These are phyloP conservation scores for Hirtodrosophila alboralis DNA, from an alignment of 2,888 invertebrate species.

Conservation along the genomic window DNA sequence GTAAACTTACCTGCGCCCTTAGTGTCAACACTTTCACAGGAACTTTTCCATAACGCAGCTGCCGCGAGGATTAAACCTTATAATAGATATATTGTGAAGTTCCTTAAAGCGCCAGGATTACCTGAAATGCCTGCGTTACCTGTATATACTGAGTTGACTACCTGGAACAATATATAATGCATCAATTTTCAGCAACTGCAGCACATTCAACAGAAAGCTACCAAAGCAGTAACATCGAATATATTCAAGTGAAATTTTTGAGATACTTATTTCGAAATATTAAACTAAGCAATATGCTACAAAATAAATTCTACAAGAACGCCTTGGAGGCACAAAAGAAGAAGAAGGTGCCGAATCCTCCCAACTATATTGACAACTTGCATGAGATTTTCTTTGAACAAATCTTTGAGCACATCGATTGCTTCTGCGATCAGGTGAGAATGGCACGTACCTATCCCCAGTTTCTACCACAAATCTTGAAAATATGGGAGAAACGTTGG, in stretches of 20 bases:
- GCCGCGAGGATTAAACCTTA: conserved; percentile 26
- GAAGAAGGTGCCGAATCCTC: conserved; percentile 15
- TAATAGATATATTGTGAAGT: conserved; percentile 2
- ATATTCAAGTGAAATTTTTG: no score
- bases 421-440: conserved; percentile 62
- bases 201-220: conserved; percentile 28
- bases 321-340: conserved; percentile 43
- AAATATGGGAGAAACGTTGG: conserved; percentile 53
- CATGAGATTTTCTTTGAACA: conserved; percentile 71
- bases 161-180: conserved; percentile 30
- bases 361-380: conserved; percentile 62
- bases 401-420: conserved; percentile 61
- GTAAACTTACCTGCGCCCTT: conserved; percentile 3
- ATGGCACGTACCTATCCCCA: conserved; percentile 74
- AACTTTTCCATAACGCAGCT: conserved; percentile 28
- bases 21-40: conserved; percentile 10
- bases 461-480: conserved; percentile 55
- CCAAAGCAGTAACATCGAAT: conserved; percentile 25
- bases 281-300: conserved; percentile 31
- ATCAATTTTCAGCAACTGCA: background rate
- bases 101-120: conserved; percentile 17
- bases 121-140: background rate
- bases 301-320: conserved; percentile 50
- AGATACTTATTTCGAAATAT: no score
- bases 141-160: conserved; percentile 2